Base-by-base conservation (phyloP, 2,888 invertebrate species). In the Drosophila suboccidentalis region DNA sequence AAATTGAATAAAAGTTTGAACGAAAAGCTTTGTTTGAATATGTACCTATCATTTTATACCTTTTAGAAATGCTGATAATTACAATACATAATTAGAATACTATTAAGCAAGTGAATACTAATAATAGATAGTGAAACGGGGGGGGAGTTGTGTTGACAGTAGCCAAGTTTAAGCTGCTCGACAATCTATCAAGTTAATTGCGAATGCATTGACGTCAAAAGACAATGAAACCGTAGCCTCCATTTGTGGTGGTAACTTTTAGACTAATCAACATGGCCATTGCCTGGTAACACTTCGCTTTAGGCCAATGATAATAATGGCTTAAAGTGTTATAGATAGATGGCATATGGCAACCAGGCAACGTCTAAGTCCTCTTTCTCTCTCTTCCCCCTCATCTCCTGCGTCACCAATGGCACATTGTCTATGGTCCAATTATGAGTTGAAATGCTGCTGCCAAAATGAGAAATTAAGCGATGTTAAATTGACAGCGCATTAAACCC, bases 401-500 rank as follows among this genome's bases (percentile, higher is more conserved):
- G 26, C 11, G 41, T 11, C 22, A 32, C 32, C 32, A 17, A 17
- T 29, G 49, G 32, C 49, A 49, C 57, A 43, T 54, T 44, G 50
- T 43, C 47, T 53, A 59, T 50, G 17, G 60, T 49, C 26, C 67
- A 73, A 74, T 78, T 78, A 60, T 60, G 75, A 58, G 38, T 63
- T 47, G 47, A 66, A 69, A 68, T 49, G 62, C 53, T 75, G 61
- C 50, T 47, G 39, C 51, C 55, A 19, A 82, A 86, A 75, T 86
- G 82, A 39, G 80, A 87, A 83, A 87, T 74, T 75, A 84, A 89
- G 70, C 78, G 84, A 74, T 75, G 78, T 73, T 65, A 87, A 84
- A 87, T 89, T 87, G 89, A 87, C 85, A 75, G 75, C 65, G 65
- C 72, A 87, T 77, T 87, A 73, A 87, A 75, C 69, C 59, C 69